Evolutionary conservation across 2,113 vertebrate genomes (phyloP), one percentile per base, ranked within the genome.

Genomic region (Megalops atlanticus): DNA sequence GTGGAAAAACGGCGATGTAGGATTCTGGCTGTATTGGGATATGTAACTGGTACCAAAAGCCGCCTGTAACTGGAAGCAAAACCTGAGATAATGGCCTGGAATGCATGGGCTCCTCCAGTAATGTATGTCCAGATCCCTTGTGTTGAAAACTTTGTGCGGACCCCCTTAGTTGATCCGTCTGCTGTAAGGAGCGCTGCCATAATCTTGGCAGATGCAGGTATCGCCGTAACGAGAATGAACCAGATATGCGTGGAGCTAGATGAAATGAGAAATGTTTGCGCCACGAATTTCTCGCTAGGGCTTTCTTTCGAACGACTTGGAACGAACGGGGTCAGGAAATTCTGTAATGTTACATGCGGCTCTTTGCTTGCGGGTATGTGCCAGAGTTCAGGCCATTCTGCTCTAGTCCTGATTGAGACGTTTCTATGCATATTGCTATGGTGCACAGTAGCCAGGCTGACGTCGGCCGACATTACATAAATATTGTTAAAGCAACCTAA

Each of bases 321-420:
- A 89, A n/a, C n/a, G n/a, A 88, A 88, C 90, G 88, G 90, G 93
- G 89, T 85, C 89, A 90, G 91, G 90, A 92, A 89, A 92, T 90
- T 89, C 88, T 91, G 89, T 89, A 82, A 88, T 91, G 91, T 93
- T 88, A 91, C 89, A 89, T 87, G 90, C 91, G 90, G 72, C 88
- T 87, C 89, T 92, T 41, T 54, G 21, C 24, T 49, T 80, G 47
- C 77, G 39, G 6, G 41, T 49, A 24, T 81, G 40, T 72, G 43
- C 43, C 43, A 45, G 14, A 45, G 43, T 6, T 45, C 24, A 64
- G 24, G 24, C 31, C 58, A 64, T n/a, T 64, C n/a, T n/a, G 0
- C 58, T 64, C 1, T 64, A 64, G 4, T 64, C 58, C n/a, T 64
- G n/a, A 64, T 64, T 64, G 8, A 27, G 77, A 81, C 69, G 58